Evolutionary conservation across 2,888 invertebrate genomes (phyloP).

Genomic region (Parascotia fuliginaria): DNA sequence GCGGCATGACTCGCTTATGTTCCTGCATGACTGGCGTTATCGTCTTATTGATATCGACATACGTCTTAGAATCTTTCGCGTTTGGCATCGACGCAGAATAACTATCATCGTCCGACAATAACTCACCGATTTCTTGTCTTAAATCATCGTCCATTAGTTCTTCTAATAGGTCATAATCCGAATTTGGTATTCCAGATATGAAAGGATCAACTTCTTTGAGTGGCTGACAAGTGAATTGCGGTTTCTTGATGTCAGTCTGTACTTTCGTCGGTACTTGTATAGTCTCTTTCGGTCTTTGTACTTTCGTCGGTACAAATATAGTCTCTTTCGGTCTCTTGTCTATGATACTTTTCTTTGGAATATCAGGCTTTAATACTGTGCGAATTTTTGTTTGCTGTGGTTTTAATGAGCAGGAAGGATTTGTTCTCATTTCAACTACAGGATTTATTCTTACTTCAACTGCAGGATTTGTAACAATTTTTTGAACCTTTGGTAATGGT

Average conservation of each 20-base stretch:
- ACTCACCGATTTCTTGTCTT: constrained; percentile 75
- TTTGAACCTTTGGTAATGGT: constrained; percentile 5
- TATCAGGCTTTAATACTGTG: constrained; percentile 5
- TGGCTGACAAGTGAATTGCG: constrained; percentile 40
- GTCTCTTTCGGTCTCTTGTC: constrained; percentile 19
- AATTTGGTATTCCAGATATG: constrained; percentile 67
- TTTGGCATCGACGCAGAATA: constrained; percentile 39
- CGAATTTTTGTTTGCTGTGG: neutral
- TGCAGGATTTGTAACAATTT: constrained; percentile 2
- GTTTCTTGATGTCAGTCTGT: constrained; percentile 33
- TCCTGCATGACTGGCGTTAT: constrained; percentile 12
- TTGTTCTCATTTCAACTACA: constrained; percentile 7
- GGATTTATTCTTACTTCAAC: constrained; percentile 11
- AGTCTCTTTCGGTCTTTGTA: constrained; percentile 15
- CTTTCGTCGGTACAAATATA: constrained; percentile 18
- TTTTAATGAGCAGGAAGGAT: neutral
- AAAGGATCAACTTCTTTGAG: constrained; percentile 60
- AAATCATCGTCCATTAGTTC: constrained; percentile 79
- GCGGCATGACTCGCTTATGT: constrained; percentile 8
- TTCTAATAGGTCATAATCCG: constrained; percentile 76
- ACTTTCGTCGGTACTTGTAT: constrained; percentile 19
- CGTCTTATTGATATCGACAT: constrained; percentile 14
- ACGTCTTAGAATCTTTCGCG: constrained; percentile 40
- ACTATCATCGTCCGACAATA: constrained; percentile 70
- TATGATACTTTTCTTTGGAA: constrained; percentile 11